Conservation (phyloP, 2,888 invertebrate species). For the Agrilus biguttatus region DNA sequence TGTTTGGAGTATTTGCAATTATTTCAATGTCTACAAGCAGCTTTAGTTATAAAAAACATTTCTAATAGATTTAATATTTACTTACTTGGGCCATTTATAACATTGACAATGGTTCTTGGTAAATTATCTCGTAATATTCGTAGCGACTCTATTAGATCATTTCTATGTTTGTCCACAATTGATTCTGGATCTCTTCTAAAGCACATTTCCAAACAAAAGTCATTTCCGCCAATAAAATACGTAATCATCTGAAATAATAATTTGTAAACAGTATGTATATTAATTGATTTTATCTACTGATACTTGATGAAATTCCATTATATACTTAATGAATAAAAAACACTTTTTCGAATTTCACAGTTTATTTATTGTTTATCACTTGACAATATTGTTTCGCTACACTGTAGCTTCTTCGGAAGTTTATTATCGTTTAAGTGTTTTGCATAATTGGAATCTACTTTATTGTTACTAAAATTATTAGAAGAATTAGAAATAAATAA, state of each 20-base stretch:
- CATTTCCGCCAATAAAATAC: constrained; percentile 61
- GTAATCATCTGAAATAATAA: constrained; percentile 52
- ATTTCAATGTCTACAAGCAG: constrained; percentile 26
- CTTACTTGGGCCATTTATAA: constrained; percentile 56
- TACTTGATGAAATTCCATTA: no score
- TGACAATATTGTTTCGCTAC: no score
- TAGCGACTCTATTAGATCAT: constrained; percentile 45
- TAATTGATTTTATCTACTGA: no score
- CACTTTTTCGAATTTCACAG: no score
- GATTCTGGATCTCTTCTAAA: constrained; percentile 38
- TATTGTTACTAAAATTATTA: no score
- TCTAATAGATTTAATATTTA: background rate
- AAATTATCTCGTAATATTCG: constrained; percentile 51
- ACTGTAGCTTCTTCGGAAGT: no score
- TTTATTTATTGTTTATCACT: no score
- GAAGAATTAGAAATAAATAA: no score
- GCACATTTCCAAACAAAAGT: constrained; percentile 60
- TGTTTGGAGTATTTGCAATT: constrained; percentile 25
- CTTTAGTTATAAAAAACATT: background rate
- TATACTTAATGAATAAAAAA: no score
- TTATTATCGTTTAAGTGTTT: no score
- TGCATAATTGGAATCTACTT: no score
- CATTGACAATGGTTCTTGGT: constrained; percentile 55
- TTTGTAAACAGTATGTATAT: no score
- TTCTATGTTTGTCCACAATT: constrained; percentile 46